These are phyloP conservation scores for Daboia siamensis DNA, from an alignment of 2,113 vertebrate species.

Conservation along the genomic window DNA sequence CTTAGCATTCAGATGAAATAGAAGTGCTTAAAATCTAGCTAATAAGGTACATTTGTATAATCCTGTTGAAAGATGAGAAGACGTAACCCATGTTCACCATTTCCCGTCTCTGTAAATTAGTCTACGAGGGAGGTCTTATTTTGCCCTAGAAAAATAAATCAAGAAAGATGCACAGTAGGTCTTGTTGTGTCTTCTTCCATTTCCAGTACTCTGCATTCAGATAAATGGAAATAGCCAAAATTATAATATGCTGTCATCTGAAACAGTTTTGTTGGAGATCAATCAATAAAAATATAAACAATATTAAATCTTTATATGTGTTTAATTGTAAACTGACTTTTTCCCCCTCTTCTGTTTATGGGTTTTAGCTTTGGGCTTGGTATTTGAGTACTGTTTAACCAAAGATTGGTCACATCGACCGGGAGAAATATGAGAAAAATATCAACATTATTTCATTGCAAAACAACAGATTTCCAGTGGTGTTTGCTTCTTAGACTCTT, in stretches of 20 bases:
- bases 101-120: background rate
- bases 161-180: background rate
- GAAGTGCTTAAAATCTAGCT: background rate
- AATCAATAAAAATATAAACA: background rate
- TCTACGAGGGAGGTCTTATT: background rate
- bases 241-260: background rate
- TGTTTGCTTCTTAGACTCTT: background rate
- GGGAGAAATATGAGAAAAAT: background rate
- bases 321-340: background rate
- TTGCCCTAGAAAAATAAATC: background rate
- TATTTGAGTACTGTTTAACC: background rate
- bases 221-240: background rate
- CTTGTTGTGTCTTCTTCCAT: background rate
- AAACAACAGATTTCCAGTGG: background rate
- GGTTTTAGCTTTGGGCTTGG: background rate
- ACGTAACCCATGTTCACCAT: background rate
- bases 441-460: background rate
- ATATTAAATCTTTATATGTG: background rate
- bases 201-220: background rate
- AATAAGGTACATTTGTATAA: background rate
- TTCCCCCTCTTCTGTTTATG: background rate
- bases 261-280: background rate
- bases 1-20: background rate
- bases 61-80: background rate
- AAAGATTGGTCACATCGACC: background rate